These are phyloP conservation scores for Propithecus deckenii DNA, from an alignment of 2,797 vertebrate genomes.

Conservation along the genomic window DNA sequence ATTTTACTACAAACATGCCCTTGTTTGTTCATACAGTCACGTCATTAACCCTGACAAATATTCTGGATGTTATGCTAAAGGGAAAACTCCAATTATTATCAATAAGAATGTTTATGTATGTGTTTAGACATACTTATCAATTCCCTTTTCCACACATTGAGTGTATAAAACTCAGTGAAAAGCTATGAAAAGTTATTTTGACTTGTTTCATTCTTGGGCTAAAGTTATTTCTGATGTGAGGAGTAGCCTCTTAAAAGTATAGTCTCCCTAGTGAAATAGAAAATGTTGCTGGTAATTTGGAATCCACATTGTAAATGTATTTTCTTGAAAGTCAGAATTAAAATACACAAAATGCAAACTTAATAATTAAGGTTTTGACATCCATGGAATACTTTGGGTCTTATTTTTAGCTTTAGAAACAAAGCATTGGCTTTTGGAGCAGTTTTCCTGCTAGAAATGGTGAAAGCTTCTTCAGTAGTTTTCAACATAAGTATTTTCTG, in stretches of 20 bases:
- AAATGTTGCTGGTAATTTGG: not conserved
- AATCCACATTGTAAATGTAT: not conserved
- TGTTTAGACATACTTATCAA: not conserved
- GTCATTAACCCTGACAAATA: not conserved
- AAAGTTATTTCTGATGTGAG: not conserved
- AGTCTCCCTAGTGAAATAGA: not conserved
- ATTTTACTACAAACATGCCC: not conserved
- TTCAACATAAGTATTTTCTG: not conserved
- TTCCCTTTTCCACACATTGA: not conserved
- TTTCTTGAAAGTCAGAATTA: constrained; percentile 6
- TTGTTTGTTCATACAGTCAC: not conserved
- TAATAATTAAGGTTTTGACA: not conserved
- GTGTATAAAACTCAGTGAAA: not conserved
- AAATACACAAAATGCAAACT: not conserved
- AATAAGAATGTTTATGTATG: not conserved
- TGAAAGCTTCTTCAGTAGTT: not conserved
- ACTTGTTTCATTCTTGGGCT: not conserved
- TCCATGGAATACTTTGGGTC: not conserved
- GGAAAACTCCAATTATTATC: not conserved
- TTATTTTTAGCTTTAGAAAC: not conserved
- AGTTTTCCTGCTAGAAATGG: not conserved
- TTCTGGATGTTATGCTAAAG: not conserved
- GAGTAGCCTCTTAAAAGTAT: not conserved
- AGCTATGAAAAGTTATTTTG: not conserved
- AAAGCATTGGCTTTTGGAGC: not conserved